Percentiles rank a stretch among this genome's conserved stretches.
phyloP scores from a whole-genome alignment of 2,797 vertebrate species.

The Lophius americanus region DNA sequence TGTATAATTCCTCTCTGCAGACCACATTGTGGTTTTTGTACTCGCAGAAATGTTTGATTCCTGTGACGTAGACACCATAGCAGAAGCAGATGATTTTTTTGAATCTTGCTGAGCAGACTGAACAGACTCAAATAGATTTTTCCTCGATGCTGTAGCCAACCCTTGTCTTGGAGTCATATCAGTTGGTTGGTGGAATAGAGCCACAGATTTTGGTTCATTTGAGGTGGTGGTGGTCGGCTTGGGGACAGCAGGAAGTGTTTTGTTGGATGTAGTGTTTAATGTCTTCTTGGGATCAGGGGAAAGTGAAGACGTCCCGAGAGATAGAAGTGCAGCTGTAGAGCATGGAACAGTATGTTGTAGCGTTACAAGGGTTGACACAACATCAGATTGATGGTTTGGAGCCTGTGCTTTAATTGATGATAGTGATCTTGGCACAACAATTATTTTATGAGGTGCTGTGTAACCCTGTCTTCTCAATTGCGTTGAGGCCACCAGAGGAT shows the following conservation, averaged over 20 bases:
- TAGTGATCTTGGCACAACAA: constrained; percentile 29
- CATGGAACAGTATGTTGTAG: neutral
- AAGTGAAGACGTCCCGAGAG: neutral
- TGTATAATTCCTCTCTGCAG: constrained; percentile 5
- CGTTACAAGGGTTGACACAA: constrained; percentile 22
- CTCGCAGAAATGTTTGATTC: neutral
- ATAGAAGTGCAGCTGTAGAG: neutral
- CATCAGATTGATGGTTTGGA: constrained; percentile 4
- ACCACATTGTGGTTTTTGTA: neutral
- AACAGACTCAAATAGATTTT: neutral
- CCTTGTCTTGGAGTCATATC: constrained; percentile 33
- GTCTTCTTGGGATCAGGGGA: constrained; percentile 14
- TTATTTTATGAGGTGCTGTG: constrained; percentile 25
- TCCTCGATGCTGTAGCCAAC: constrained; percentile 7
- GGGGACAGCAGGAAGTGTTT: neutral
- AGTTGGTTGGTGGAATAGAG: no score
- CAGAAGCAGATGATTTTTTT: neutral
- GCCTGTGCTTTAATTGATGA: neutral
- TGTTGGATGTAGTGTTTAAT: neutral
- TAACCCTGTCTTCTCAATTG: neutral
- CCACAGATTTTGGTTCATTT: neutral
- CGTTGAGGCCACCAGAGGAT: neutral
- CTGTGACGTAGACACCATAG: constrained; percentile 1
- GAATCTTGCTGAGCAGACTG: neutral
- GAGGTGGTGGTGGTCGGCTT: constrained; percentile 1